Base-by-base conservation (phyloP, 64 coral and sea anemone genomes). In the Porites australiensis region DNA sequence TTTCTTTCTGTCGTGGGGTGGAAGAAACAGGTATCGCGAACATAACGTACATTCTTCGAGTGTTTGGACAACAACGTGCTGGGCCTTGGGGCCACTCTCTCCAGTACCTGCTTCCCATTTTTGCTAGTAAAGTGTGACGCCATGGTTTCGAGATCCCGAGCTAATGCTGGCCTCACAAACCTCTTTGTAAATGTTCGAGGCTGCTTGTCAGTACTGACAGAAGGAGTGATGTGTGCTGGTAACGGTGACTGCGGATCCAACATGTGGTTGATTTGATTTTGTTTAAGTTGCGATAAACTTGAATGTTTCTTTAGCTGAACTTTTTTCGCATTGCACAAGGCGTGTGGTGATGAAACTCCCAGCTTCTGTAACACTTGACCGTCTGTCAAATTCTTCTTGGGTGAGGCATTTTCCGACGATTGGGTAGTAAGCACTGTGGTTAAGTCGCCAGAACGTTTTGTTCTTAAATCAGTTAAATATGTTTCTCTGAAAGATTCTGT, bases 1-100 rank as follows among this genome's bases (percentile, higher is more conserved):
- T 59, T 89, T 89, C 77, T 88, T 88, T 70, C 65, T 43, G n/a
- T 94, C 87, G 47, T 89, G 27, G 92, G 78, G 51, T 83, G 69
- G 69, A 94, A 94, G 48, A 82, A 82, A 14, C 87, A 94, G 6
- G 10, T 89, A 64, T 94, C 68, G 9, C 87, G 87, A 47, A 76
- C 58, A 48, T 89, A 89, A 8, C 70, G 69, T 9, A 52, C 16
- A 14, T 71, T n/a, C 5, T 77, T 62, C 4, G 78, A 60, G 19
- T 94, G 55, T 19, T 77, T 75, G 3, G 92, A 83, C 27, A 77
- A 69, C 70, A 89, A 68, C 2, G 81, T 51, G 61, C 8, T 21
- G 3, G 81, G 63, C 63, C 81, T 84, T 8, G 81, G 81, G 19
- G 81, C 81, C 9, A 84, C 81, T 50, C 44, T 68, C 62, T 63